phyloP scores from a whole-genome alignment of 2,888 invertebrate species.

The Saturnia japonica region DNA sequence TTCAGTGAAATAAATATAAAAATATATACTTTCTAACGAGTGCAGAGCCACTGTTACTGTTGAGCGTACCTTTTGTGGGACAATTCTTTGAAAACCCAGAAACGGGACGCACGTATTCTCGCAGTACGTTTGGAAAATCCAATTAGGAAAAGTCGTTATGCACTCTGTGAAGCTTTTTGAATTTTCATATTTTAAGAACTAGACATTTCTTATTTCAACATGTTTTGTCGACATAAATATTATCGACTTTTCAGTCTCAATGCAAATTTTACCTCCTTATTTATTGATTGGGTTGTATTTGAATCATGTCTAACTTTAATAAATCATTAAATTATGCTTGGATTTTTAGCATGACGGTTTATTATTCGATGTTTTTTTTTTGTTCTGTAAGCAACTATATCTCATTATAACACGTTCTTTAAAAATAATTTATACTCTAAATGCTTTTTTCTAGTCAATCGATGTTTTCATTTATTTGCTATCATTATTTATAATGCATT shows the following conservation, averaged over 20 bases:
- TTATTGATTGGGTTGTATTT: neutral
- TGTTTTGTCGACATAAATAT: neutral
- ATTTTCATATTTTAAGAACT: too few relatives aligned
- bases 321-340: neutral
- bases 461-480: slow-evolving; percentile 25
- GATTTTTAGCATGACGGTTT: neutral
- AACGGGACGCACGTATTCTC: too few relatives aligned
- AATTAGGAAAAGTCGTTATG: too few relatives aligned
- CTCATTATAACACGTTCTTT: slow-evolving; percentile 5
- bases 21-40: too few relatives aligned
- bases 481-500: slow-evolving; percentile 22
- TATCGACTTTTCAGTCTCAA: neutral
- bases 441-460: slow-evolving; percentile 32
- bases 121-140: too few relatives aligned
- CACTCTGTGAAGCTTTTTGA: too few relatives aligned
- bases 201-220: neutral
- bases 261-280: neutral
- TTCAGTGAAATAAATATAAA: too few relatives aligned
- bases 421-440: slow-evolving; percentile 25
- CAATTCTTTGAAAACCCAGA: too few relatives aligned
- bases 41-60: too few relatives aligned
- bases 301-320: neutral
- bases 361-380: neutral
- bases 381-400: neutral
- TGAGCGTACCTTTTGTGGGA: too few relatives aligned